Percentiles rank a stretch among this genome's conserved stretches.
phyloP scores from a whole-genome alignment of 2,888 invertebrate species.

The Cephus pulcher region DNA sequence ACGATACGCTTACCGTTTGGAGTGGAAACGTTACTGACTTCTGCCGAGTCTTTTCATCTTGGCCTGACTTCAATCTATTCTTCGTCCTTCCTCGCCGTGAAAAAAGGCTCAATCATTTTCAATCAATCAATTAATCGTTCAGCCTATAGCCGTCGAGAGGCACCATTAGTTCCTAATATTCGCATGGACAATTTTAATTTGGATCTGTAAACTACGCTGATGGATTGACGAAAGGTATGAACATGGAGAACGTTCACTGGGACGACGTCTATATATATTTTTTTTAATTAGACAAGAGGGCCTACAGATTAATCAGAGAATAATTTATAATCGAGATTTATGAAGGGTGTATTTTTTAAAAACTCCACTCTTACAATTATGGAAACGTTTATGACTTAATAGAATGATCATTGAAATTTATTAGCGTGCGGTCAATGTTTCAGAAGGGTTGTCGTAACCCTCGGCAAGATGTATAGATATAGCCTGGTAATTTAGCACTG shows the following conservation, averaged over 20 bases:
- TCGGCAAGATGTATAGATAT: constrained; percentile 15
- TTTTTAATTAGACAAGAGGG: background rate
- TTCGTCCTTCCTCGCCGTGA: background rate
- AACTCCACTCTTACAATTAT: background rate
- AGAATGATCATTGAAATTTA: background rate
- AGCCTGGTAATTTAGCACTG: constrained; percentile 24
- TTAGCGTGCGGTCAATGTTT: background rate
- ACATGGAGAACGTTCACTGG: too few species aligned
- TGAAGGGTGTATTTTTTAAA: background rate
- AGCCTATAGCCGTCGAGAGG: background rate
- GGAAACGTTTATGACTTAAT: background rate
- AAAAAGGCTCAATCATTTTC: background rate
- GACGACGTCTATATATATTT: background rate
- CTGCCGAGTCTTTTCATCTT: constrained; percentile 9
- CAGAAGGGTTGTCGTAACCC: background rate
- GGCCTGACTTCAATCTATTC: constrained; percentile 11
- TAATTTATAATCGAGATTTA: background rate
- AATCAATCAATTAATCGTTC: background rate
- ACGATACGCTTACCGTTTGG: constrained; percentile 1
- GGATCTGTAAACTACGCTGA: background rate
- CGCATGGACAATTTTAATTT: background rate
- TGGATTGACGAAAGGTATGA: background rate
- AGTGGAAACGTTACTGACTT: background rate
- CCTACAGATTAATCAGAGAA: background rate
- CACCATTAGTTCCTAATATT: background rate